Base-by-base conservation (phyloP, 2,888 invertebrate genomes). In the Melipona beecheii region DNA sequence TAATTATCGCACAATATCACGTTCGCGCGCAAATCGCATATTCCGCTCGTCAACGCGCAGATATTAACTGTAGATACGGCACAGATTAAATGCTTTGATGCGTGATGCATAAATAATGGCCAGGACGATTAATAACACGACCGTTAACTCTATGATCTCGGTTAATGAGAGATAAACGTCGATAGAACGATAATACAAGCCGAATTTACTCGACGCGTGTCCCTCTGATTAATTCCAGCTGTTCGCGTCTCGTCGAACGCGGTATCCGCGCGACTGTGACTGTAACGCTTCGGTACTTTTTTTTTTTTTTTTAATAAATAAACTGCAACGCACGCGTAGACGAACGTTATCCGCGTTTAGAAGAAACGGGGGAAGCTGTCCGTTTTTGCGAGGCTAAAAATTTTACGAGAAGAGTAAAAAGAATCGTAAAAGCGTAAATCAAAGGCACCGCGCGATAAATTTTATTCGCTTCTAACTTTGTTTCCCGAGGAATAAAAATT, bases 111-210 rank as follows among this genome's bases (percentile, higher is more conserved):
- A 87, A 89, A 89, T 86, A 80, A 89, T 86, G 79, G 24, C 36
- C 49, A 24, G 27, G 54, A 24, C 75, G 85, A 89, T 87, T 84
- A 87, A 86, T 83, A 87, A 82, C 72, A 65, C 72, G 72, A 76
- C 76, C 78, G 80, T 87, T 87, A 86, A 84, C 81, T 83, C 86
- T 75, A 84, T 86, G 84, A 85, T 84, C 70, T 80, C 56, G 69
- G 84, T 89, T 89, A 89, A 89, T 87, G 84, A 89, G 86, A 86
- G 89, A 86, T 86, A 85, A 88, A 83, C 78, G 75, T 77, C 75
- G 82, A 88, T 78, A 69, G 72, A 72, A 62, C 65, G 81, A 81
- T 87, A 83, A 75, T 76, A 70, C 64, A 74, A 69, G 62, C 68
- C 69, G 65, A 79, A 79, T 72, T 68, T 77, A 72, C 36, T 15